Conservation (phyloP, 2,888 invertebrate genomes). For the Lasioglossum figueresi region DNA sequence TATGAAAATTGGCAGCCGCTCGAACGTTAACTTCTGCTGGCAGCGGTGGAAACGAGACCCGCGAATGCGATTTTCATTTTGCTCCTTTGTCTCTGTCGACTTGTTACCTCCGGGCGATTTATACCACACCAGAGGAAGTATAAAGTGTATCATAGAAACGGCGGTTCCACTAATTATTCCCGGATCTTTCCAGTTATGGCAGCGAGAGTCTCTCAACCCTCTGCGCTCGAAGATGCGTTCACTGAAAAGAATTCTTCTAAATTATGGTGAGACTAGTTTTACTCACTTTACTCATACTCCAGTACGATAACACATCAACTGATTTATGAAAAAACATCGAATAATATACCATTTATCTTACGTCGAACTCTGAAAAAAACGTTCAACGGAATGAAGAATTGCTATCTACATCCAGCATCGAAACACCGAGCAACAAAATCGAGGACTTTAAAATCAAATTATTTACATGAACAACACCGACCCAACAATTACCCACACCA, state of each 20-base stretch:
- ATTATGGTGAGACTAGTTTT: background rate
- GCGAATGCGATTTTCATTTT: background rate
- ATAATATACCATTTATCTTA: no score
- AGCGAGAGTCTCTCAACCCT: background rate
- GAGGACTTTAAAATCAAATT: background rate
- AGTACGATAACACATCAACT: background rate
- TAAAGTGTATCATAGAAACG: background rate
- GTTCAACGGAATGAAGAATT: background rate
- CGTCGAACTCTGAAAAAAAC: no score
- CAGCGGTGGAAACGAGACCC: background rate
- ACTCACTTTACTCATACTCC: no score
- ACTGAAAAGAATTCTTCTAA: background rate
- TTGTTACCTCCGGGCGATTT: background rate
- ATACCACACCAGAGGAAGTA: background rate
- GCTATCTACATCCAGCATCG: background rate
- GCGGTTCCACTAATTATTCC: background rate
- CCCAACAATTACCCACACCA: background rate
- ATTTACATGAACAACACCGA: background rate
- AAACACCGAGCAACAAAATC: background rate
- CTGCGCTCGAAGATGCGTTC: background rate
- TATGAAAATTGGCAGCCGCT: conserved; percentile 8
- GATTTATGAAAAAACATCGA: no score
- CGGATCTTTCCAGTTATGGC: background rate
- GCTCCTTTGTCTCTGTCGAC: background rate
- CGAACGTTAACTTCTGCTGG: background rate